phyloP scores from a whole-genome alignment of 2,113 vertebrate species.

The Gadus chalcogrammus region DNA sequence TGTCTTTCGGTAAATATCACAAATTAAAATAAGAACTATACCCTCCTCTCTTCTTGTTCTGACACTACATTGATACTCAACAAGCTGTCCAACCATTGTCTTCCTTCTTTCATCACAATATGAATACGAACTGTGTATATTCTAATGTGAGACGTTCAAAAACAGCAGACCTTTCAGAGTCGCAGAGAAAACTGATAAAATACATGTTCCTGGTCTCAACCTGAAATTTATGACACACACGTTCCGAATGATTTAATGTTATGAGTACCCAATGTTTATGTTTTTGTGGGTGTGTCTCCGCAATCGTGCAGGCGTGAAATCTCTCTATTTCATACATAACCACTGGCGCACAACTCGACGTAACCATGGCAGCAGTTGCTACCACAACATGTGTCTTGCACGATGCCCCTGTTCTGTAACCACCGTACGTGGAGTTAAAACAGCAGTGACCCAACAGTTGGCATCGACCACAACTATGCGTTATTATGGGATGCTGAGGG shows the following conservation, averaged over 20 bases:
- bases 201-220: no score
- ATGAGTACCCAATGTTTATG: not conserved
- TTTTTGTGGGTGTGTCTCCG: not conserved
- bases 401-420: slow-evolving; percentile 31
- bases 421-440: slow-evolving; percentile 35
- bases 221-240: no score
- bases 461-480: slow-evolving; percentile 32
- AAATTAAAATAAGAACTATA: no score
- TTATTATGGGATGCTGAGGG: slow-evolving; percentile 41
- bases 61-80: no score
- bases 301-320: not conserved
- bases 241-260: not conserved
- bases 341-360: slow-evolving; percentile 14
- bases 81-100: no score
- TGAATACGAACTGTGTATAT: no score
- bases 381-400: slow-evolving; percentile 57
- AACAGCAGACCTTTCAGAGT: no score
- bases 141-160: no score
- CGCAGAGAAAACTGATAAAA: no score
- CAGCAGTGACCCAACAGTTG: slow-evolving; percentile 56
- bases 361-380: slow-evolving; percentile 61
- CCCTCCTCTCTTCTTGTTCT: no score
- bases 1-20: slow-evolving; percentile 50
- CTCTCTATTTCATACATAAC: not conserved
- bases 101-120: no score